These are phyloP conservation scores for Aphaenogaster ashmeadi DNA, from an alignment of 1,140 invertebrate species.

Conservation along the genomic window DNA sequence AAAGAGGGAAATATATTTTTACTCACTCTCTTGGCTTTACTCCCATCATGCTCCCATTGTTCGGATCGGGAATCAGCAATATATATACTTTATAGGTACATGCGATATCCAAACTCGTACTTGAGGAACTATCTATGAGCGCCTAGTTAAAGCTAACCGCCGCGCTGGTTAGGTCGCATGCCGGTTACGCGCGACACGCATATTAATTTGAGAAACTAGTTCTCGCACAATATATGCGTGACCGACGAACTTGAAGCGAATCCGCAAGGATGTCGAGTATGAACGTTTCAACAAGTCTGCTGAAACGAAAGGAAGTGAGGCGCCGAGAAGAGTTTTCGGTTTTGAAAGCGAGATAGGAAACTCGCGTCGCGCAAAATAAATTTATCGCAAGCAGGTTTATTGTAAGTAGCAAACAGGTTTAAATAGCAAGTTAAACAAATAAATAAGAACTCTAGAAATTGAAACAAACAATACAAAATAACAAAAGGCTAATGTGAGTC, in stretches of 20 bases:
- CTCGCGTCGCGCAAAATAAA: not conserved
- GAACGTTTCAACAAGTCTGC: not conserved
- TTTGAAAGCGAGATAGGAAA: not conserved
- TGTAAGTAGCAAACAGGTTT: not conserved
- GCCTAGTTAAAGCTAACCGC: conserved; percentile 36
- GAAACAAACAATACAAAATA: too few relatives aligned
- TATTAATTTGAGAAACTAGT: conserved; percentile 61
- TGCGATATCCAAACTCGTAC: too few relatives aligned
- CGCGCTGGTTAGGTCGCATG: conserved; percentile 21
- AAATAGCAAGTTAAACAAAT: too few relatives aligned
- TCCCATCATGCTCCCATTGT: too few relatives aligned
- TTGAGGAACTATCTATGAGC: not conserved
- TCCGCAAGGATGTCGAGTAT: conserved; percentile 19
- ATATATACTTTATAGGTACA: too few relatives aligned
- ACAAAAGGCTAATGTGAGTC: too few relatives aligned
- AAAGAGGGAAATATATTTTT: too few relatives aligned
- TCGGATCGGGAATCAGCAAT: too few relatives aligned
- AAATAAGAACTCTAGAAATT: too few relatives aligned
- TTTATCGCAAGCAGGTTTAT: not conserved
- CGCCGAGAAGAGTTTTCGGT: not conserved
- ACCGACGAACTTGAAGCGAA: conserved; percentile 44
- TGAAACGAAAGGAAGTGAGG: not conserved
- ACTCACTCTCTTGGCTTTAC: too few relatives aligned
- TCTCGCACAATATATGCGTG: conserved; percentile 37
- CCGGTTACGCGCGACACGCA: conserved; percentile 42